Conservation (phyloP, 2,797 vertebrate species). For the Microcaecilia unicolor region DNA sequence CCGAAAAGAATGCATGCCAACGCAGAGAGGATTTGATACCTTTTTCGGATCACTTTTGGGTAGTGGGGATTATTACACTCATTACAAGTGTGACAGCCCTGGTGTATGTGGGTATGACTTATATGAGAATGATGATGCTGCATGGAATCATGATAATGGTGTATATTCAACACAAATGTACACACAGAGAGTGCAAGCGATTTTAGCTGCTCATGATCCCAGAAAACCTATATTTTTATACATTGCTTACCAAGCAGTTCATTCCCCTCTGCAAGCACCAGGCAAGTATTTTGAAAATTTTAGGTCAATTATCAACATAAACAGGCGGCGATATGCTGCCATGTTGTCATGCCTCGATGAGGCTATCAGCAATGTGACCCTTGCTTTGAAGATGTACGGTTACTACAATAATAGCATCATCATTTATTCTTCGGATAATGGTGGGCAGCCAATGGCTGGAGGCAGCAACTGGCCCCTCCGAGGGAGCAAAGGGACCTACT, state of each 20-base stretch:
- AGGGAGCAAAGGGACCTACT: conserved; percentile 89
- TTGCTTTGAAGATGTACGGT: conserved; percentile 74
- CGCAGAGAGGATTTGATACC: conserved; percentile 84
- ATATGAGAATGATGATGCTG: conserved; percentile 83
- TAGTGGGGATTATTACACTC: conserved; percentile 91
- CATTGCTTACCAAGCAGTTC: conserved; percentile 89
- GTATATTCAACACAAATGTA: conserved; percentile 92
- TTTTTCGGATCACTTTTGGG: conserved; percentile 92
- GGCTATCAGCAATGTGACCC: conserved; percentile 81
- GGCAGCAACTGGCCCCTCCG: conserved; percentile 94
- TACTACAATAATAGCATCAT: conserved; percentile 87
- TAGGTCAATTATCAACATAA: conserved; percentile 78
- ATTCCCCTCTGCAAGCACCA: conserved; percentile 88
- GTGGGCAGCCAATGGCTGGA: conserved; percentile 82
- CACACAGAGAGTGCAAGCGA: conserved; percentile 76
- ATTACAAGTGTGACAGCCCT: conserved; percentile 90
- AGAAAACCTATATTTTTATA: conserved; percentile 81
- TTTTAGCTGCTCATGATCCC: conserved; percentile 77
- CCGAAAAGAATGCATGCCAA: conserved; percentile 86
- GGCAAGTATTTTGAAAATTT: conserved; percentile 81
- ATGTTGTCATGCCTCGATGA: conserved; percentile 94
- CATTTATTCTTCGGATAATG: conserved; percentile 93
- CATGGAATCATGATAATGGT: conserved; percentile 86
- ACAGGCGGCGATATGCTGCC: conserved; percentile 82
- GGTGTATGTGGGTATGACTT: conserved; percentile 90